Conservation (phyloP, 2,797 vertebrate species). For the Emys orbicularis region DNA sequence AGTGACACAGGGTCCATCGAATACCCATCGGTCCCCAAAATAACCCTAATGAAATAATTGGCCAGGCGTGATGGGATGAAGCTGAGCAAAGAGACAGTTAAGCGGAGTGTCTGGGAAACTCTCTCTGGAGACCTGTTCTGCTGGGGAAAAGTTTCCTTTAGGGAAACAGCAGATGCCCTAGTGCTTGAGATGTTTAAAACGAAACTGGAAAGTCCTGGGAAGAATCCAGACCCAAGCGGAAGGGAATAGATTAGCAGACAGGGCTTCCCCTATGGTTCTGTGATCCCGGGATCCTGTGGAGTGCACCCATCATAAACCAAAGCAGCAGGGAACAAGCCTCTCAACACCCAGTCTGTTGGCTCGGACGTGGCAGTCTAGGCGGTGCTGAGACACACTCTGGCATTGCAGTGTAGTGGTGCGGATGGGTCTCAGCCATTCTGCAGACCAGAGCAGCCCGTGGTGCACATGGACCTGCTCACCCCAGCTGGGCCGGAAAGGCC, state of each 20-base stretch:
- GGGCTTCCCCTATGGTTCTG: not conserved
- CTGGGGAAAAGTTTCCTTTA: not conserved
- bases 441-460: too few relatives aligned
- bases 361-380: rapidly evolving
- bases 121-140: constrained; percentile 23
- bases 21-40: not conserved
- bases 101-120: not conserved
- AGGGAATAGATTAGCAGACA: not conserved
- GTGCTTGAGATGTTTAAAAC: not conserved
- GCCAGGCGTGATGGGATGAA: constrained; percentile 35
- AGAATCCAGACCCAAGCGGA: not conserved
- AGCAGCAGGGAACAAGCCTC: not conserved
- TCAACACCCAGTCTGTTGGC: not conserved
- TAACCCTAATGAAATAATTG: constrained; percentile 38
- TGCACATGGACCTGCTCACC: too few relatives aligned
- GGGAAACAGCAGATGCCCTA: constrained; percentile 6
- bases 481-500: too few relatives aligned
- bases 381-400: not conserved
- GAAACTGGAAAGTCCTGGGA: not conserved
- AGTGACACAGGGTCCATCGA: not conserved
- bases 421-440: too few relatives aligned
- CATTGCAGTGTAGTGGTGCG: too few relatives aligned
- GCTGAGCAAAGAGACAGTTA: constrained; percentile 16
- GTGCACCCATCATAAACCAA: not conserved
- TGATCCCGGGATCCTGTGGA: not conserved